phyloP scores from a whole-genome alignment of 1,140 invertebrate genomes.

The Temnothorax longispinosus region DNA sequence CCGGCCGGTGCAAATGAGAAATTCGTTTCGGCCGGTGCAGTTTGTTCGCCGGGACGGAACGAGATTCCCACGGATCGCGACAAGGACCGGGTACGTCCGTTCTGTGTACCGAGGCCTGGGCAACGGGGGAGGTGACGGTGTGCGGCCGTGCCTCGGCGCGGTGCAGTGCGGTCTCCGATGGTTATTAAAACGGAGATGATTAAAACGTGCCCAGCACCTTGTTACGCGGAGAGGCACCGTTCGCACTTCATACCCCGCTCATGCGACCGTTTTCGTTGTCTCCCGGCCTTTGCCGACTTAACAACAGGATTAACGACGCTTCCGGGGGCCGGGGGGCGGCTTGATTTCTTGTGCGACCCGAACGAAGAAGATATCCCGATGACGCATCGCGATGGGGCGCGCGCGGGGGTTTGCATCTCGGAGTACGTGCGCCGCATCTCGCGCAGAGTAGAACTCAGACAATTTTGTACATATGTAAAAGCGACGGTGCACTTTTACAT shows the following conservation, averaged over 20 bases:
- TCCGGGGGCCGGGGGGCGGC: background rate
- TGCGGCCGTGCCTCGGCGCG: too few relatives aligned
- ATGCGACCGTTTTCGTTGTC: background rate
- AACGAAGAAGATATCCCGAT: background rate
- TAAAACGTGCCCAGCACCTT: conserved; percentile 54
- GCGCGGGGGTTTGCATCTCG: background rate
- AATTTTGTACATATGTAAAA: background rate
- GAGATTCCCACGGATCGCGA: conserved; percentile 57
- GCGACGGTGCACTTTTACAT: background rate
- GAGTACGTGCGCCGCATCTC: background rate
- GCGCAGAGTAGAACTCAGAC: background rate
- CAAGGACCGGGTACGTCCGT: conserved; percentile 18
- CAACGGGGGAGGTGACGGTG: background rate
- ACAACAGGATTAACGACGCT: conserved; percentile 35
- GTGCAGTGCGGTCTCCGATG: conserved; percentile 23
- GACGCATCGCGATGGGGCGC: too few relatives aligned
- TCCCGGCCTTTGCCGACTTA: conserved; percentile 5
- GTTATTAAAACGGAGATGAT: conserved; percentile 70
- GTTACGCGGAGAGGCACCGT: background rate
- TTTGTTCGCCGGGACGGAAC: conserved; percentile 54
- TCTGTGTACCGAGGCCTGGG: conserved; percentile 28
- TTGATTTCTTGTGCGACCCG: conserved; percentile 18
- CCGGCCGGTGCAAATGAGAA: conserved; percentile 64
- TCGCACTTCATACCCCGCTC: conserved; percentile 1
- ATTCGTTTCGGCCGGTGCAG: conserved; percentile 63